Percentiles rank a stretch among this genome's conserved stretches.
These are phyloP conservation scores for Rhagonycha fulva DNA, from an alignment of 2,888 invertebrate genomes.

Conservation along the genomic window DNA sequence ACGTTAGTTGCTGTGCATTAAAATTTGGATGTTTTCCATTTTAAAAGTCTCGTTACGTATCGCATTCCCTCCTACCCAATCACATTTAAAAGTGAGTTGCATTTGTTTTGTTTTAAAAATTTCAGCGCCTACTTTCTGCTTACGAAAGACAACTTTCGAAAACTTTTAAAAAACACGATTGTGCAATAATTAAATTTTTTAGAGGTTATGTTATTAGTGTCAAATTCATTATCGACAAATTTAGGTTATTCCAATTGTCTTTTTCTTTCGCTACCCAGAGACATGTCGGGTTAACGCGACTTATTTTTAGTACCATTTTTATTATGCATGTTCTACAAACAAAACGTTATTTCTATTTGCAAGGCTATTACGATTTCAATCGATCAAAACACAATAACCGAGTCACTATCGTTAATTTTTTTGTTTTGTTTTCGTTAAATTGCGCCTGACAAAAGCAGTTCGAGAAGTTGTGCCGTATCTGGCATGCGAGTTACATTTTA, in stretches of 20 bases:
- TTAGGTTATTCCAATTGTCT: not conserved
- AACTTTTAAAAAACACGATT: not conserved
- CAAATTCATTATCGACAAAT: not conserved
- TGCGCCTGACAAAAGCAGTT: not conserved
- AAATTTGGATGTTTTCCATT: not conserved
- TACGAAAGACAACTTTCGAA: not conserved
- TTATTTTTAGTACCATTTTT: not conserved
- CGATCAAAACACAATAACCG: conserved; percentile 7
- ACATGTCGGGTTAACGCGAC: not conserved
- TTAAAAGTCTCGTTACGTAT: not conserved
- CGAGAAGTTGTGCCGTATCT: conserved; percentile 7
- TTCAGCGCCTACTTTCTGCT: not conserved
- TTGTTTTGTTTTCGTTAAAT: not conserved
- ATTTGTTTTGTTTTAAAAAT: not conserved
- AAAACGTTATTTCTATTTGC: conserved; percentile 7
- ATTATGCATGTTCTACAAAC: not conserved
- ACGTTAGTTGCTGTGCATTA: not conserved
- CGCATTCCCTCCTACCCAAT: not conserved
- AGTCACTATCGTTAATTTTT: not conserved
- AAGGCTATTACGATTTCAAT: conserved; percentile 1
- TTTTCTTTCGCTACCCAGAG: not conserved
- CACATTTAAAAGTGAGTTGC: not conserved
- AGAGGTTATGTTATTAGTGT: conserved; percentile 13
- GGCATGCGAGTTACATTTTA: conserved; percentile 17
- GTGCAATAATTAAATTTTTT: conserved; percentile 6